phyloP scores from a whole-genome alignment of 2,797 vertebrate species.

The Telmatherina bonti region DNA sequence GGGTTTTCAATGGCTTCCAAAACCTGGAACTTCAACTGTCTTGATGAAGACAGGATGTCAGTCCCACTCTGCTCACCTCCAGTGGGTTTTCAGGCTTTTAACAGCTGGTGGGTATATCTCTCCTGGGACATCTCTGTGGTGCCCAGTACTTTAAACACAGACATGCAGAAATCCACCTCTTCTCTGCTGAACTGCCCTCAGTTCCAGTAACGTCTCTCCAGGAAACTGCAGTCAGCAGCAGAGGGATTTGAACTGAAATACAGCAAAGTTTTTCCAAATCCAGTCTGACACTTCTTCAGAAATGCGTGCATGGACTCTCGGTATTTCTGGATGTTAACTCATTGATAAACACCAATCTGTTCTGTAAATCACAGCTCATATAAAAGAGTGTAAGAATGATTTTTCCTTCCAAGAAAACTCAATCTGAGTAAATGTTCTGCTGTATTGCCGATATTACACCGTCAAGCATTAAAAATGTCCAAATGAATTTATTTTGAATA shows the following conservation, averaged over 20 bases:
- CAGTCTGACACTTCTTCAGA: conserved; percentile 25
- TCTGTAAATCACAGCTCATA: background rate
- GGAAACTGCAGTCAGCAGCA: conserved; percentile 90
- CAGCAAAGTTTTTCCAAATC: conserved; percentile 51
- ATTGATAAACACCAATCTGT: background rate
- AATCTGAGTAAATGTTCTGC: background rate
- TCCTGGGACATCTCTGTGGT: conserved; percentile 47
- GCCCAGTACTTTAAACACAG: conserved; percentile 47
- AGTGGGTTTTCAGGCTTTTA: conserved; percentile 42
- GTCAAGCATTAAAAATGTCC: background rate
- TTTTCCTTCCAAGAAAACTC: background rate
- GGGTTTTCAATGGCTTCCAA: conserved; percentile 13
- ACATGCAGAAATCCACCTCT: conserved; percentile 64
- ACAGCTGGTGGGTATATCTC: conserved; percentile 52
- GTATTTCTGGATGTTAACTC: background rate
- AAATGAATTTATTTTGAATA: background rate
- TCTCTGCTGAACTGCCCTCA: conserved; percentile 50
- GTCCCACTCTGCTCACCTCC: conserved; percentile 26
- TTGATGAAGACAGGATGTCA: conserved; percentile 46
- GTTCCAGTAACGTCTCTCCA: conserved; percentile 69
- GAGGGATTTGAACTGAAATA: conserved; percentile 85
- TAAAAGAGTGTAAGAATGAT: background rate
- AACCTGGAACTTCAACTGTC: conserved; percentile 48
- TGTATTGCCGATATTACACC: background rate
- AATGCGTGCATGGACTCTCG: background rate